Base-by-base conservation (phyloP, 2,888 invertebrate species). In the Cheilosia urbana region DNA sequence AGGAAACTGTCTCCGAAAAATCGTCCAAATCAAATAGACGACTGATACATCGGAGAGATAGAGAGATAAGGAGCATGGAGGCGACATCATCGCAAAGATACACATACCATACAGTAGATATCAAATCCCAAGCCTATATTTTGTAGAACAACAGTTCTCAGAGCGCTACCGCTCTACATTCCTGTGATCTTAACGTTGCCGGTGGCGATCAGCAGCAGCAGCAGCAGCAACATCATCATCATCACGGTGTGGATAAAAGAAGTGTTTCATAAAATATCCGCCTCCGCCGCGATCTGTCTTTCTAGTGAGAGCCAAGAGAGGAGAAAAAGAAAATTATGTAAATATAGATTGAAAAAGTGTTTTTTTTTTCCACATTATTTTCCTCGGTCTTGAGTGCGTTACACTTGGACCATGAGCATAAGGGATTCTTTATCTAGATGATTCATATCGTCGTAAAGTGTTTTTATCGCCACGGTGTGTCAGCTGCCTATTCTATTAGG, bases 331-430 rank as follows among this genome's bases (percentile, higher is more conserved):
- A 55, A 47, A 55, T 47, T 17, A 47, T 72, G 81, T 87, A 87
- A 87, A 87, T 87, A 82, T 87, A 82, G 81, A 87, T 78, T 63
- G 73, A 87, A 87, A 87, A 73, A 87, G 87, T 24, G n/a, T 65
- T 84, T 82, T 76, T 40, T 11, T 45, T 55, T 7, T 30, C 7
- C 30, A 30, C 30, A 34, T 69, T n/a, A n/a, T 57, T 65, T 34
- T 53, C 55, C 55, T 47, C 49, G 68, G 62, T 37, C 37, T 27
- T 27, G 69, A 66, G 51, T 40, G 45, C 55, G 58, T 30, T 24
- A 55, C 51, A 68, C 78, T 69, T 63, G 76, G 65, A 62, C 37
- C 57, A 62, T 45, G 80, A 49, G 45, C 27, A 79, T 80, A 85
- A 77, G 76, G 72, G 75, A 77, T 80, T 80, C 85, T 76, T 81